Percentiles rank a stretch among this genome's conserved stretches.
Evolutionary conservation across 2,113 vertebrate genomes (phyloP).

Genomic region (Corythaixoides concolor): DNA sequence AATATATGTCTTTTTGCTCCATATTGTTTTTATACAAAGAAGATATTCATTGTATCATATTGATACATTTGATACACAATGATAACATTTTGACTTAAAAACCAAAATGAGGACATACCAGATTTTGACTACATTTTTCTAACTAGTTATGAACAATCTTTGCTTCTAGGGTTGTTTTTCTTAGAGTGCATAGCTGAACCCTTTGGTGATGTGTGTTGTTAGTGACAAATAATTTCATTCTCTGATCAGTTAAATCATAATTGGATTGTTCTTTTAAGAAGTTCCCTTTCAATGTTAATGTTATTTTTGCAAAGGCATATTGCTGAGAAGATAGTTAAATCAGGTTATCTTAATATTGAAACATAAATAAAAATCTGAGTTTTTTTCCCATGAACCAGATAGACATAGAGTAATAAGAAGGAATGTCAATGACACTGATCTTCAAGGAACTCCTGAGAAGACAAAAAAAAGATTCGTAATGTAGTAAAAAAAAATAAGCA

Average conservation of each 20-base stretch:
- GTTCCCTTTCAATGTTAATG: not conserved
- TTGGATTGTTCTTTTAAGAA: not conserved
- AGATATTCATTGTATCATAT: not conserved
- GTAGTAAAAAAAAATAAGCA: not conserved
- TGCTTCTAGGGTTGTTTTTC: not conserved
- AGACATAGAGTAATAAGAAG: not conserved
- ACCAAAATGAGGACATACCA: not conserved
- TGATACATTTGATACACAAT: too few species aligned
- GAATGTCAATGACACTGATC: not conserved
- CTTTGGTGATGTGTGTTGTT: not conserved
- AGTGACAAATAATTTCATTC: not conserved
- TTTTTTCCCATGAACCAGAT: not conserved
- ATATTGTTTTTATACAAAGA: not conserved
- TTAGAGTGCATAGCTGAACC: not conserved
- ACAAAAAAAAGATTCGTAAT: not conserved
- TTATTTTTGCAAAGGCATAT: not conserved
- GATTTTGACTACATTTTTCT: not conserved
- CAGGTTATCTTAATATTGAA: not conserved
- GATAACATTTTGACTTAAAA: not conserved
- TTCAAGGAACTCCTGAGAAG: not conserved
- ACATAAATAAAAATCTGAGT: accelerated
- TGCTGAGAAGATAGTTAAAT: not conserved
- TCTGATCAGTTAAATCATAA: not conserved
- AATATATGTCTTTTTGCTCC: not conserved
- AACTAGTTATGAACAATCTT: not conserved